Evolutionary conservation across 2,797 vertebrate species (phyloP).

Genomic region (Lerista edwardsae): DNA sequence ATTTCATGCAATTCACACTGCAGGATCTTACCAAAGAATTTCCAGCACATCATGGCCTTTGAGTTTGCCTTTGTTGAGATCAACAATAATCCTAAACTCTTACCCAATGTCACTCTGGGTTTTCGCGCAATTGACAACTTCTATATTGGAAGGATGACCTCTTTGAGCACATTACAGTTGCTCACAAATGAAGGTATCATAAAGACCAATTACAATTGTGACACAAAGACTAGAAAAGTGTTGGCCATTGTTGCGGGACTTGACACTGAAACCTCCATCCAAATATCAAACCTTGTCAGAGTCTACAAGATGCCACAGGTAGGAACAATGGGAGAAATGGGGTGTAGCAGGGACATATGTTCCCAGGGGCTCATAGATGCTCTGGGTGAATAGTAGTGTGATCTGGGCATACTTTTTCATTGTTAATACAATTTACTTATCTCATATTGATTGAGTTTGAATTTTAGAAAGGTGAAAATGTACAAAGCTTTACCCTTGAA

Average conservation of each 20-base stretch:
- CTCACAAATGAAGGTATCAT: neutral
- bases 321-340: neutral
- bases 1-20: neutral
- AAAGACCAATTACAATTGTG: neutral
- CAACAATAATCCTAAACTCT: neutral
- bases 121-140: neutral
- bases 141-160: neutral
- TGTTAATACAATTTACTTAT: too few species aligned
- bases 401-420: too few species aligned
- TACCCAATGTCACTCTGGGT: neutral
- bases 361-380: neutral
- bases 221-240: neutral
- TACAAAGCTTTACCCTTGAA: too few species aligned
- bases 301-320: constrained; percentile 13
- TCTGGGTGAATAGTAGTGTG: too few species aligned
- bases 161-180: neutral
- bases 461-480: too few species aligned
- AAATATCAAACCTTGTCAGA: neutral
- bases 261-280: neutral
- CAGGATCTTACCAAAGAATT: neutral
- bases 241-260: neutral
- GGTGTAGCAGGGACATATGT: neutral
- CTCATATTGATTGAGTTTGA: too few species aligned
- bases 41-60: neutral
- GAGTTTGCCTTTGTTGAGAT: neutral